Conservation (phyloP, 1,140 invertebrate genomes). For the Trissolcus basalis region DNA sequence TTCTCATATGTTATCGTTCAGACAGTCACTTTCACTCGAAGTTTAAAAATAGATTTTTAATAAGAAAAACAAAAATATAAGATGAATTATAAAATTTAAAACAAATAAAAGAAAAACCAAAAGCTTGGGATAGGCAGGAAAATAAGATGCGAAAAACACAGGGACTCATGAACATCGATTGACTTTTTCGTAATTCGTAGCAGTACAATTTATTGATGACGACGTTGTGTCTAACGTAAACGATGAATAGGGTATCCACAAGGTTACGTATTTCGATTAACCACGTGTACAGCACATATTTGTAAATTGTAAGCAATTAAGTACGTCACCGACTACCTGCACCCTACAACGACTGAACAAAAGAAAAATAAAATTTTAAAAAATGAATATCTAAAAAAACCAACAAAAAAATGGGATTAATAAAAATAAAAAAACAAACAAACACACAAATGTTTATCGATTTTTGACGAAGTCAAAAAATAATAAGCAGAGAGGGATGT, state of each 20-base stretch:
- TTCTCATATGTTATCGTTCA: conserved; percentile 44
- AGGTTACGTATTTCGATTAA: conserved; percentile 16
- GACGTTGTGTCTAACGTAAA: conserved; percentile 44
- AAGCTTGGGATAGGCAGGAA: no score
- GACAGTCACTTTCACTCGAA: conserved; percentile 39
- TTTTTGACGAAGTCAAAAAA: conserved; percentile 30
- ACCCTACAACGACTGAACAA: conserved; percentile 42
- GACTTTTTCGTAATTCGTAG: conserved; percentile 57
- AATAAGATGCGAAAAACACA: conserved; percentile 29
- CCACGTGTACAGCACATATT: conserved; percentile 13
- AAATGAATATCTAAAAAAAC: background rate
- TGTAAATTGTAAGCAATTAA: conserved; percentile 45
- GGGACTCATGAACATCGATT: conserved; percentile 55
- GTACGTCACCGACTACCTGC: conserved; percentile 42
- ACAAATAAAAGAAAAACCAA: no score
- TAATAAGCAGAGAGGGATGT: background rate
- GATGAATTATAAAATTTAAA: conserved; percentile 4
- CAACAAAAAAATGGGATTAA: no score
- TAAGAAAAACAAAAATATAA: conserved; percentile 41
- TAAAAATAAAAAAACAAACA: background rate
- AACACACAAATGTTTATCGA: conserved; percentile 14
- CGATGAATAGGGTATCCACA: conserved; percentile 36
- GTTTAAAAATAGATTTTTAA: conserved; percentile 55
- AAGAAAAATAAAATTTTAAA: conserved; percentile 17
- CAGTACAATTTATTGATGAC: conserved; percentile 49